Evolutionary conservation across 53 echinoderm and acorn worm species (phyloP), one percentile per base, ranked within the genome.

Genomic region (Astropecten irregularis): DNA sequence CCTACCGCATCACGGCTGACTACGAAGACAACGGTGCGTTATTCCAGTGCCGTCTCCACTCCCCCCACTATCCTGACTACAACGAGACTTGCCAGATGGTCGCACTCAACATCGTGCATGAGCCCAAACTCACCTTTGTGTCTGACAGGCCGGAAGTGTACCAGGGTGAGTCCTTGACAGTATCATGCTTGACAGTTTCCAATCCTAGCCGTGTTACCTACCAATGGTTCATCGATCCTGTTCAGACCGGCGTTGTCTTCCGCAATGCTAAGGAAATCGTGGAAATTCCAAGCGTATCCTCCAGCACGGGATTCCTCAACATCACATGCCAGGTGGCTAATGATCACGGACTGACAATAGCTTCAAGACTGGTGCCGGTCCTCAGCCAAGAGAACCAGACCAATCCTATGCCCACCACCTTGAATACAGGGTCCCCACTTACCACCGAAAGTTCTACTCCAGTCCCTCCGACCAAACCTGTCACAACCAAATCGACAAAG

Each of bases 311-410:
- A 9, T 25, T 62, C 21, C 49, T 81, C 48, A 88, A 88, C 63
- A 60, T 88, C 47, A 81, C 82, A 20, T 88, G 88, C 35, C 25
- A 59, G n/a, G 81, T 82, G 19, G 50, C 22, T 18, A 88, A 88
- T 59, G 71, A 61, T 22, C 70, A 81, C 61, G 88, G 88, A 16
- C 13, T 21, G 0, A 32, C 82, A 0, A 81, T 25, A 0, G 44
- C 18, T 8, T 58, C 59, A 0, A 40, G 4, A 42, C 40, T 29
- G 31, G 31, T 77, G 23, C 60, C 44, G 7, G 77, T 77, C 5
- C 77, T 77, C 32, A 37, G 10, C 25, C n/a, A n/a, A n/a, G 42
- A 42, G 6, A 33, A 31, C 14, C 30, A 3, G 2, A 58, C 58
- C 25, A 27, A 58, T 1, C 30, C 60, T 16, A 2, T 9, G 2